Evolutionary conservation across 2,113 vertebrate genomes (phyloP).

Genomic region (Centropus unirufus): DNA sequence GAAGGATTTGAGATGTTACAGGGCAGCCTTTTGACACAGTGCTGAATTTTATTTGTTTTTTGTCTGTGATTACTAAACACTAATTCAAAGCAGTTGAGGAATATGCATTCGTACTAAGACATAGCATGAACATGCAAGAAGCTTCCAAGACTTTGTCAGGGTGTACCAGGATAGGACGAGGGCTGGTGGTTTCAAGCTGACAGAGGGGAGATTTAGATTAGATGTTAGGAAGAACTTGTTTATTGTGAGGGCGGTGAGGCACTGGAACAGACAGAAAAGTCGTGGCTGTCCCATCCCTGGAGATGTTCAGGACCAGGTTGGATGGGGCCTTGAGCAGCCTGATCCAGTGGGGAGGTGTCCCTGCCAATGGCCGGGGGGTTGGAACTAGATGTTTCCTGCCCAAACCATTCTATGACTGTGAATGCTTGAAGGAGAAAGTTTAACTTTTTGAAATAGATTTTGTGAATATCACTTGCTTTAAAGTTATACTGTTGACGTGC

Average conservation of each 20-base stretch:
- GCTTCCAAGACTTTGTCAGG: neutral
- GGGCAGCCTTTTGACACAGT: neutral
- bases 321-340: too few species aligned
- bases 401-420: neutral
- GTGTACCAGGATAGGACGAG: too few species aligned
- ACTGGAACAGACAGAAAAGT: too few species aligned
- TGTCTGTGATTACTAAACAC: accelerated
- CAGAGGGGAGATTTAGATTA: too few species aligned
- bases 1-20: neutral
- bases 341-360: too few species aligned
- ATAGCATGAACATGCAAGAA: neutral
- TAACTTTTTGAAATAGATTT: neutral
- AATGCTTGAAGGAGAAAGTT: neutral
- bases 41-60: neutral
- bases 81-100: neutral
- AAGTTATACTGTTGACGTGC: accelerated
- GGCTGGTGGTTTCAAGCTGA: too few species aligned
- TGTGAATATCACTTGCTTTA: neutral
- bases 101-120: neutral
- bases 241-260: too few species aligned
- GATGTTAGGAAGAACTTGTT: too few species aligned
- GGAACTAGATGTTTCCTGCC: too few species aligned
- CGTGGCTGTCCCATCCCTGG: too few species aligned
- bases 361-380: too few species aligned
- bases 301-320: too few species aligned